phyloP scores from a whole-genome alignment of 1,140 invertebrate species.

The Helicorthomorpha holstii region DNA sequence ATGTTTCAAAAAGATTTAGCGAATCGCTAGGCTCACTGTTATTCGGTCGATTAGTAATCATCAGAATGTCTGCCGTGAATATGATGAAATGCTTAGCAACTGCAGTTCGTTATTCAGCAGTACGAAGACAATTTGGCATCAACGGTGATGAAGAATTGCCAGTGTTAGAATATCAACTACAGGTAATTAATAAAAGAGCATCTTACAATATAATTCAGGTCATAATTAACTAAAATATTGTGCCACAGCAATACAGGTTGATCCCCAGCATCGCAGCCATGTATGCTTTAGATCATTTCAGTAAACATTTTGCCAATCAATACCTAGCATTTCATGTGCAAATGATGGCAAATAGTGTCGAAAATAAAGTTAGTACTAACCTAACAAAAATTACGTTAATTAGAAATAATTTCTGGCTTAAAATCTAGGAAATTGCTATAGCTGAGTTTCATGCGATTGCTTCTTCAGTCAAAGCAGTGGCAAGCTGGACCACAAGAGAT shows the following conservation, averaged over 20 bases:
- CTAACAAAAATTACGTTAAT: no score
- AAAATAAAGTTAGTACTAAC: slow-evolving; percentile 25
- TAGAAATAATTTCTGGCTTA: no score
- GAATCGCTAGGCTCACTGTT: slow-evolving; percentile 71
- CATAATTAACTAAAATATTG: slow-evolving; percentile 5
- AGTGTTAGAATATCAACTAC: slow-evolving; percentile 79
- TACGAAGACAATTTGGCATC: slow-evolving; percentile 74
- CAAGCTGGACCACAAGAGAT: slow-evolving; percentile 64
- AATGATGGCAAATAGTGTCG: slow-evolving; percentile 26
- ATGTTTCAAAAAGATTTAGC: slow-evolving; percentile 54
- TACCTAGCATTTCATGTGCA: slow-evolving; percentile 35
- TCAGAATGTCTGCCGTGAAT: slow-evolving; percentile 46
- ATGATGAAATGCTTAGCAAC: slow-evolving; percentile 57
- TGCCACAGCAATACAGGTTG: slow-evolving; percentile 65
- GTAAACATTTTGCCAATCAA: slow-evolving; percentile 36
- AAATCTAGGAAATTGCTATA: slow-evolving; percentile 40
- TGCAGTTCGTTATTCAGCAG: slow-evolving; percentile 74
- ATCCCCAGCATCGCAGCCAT: slow-evolving; percentile 72
- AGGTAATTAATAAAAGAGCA: no score
- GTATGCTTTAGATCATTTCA: slow-evolving; percentile 57
- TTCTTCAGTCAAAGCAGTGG: slow-evolving; percentile 67
- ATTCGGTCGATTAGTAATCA: slow-evolving; percentile 50
- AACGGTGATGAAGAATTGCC: slow-evolving; percentile 43
- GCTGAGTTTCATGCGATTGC: slow-evolving; percentile 83
- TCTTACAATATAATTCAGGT: no score